These are phyloP conservation scores for Cathartes aura DNA, from an alignment of 2,113 vertebrate species.

Conservation along the genomic window DNA sequence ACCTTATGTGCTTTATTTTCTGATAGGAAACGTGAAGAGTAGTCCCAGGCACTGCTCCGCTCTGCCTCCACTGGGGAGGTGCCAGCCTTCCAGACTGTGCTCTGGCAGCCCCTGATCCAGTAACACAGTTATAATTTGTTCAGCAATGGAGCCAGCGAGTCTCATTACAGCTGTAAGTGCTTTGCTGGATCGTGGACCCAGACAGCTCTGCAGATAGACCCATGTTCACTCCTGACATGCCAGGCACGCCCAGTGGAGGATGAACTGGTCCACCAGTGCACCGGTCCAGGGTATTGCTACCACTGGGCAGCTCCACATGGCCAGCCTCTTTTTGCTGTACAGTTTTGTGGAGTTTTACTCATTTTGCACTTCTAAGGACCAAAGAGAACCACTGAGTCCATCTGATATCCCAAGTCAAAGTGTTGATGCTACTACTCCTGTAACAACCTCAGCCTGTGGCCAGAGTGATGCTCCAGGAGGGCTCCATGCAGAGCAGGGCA, in stretches of 20 bases:
- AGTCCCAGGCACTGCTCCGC: neutral
- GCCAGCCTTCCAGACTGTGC: neutral
- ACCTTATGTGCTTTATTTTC: neutral
- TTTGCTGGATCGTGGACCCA: neutral
- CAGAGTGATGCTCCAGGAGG: neutral
- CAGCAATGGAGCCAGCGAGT: neutral
- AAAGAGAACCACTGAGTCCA: neutral
- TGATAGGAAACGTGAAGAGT: neutral
- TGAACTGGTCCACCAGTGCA: neutral
- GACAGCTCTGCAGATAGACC: neutral
- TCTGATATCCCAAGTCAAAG: neutral
- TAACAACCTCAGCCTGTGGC: neutral
- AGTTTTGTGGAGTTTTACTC: neutral
- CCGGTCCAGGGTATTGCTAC: neutral
- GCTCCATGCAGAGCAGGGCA: neutral
- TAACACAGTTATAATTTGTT: no score
- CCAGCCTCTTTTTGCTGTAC: neutral
- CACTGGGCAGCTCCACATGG: neutral
- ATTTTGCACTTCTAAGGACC: neutral
- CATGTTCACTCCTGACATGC: accelerated
- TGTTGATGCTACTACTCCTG: neutral
- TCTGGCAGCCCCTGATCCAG: neutral
- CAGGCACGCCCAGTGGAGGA: neutral
- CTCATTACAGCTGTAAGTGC: accelerated
- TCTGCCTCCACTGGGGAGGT: neutral